Evolutionary conservation across 2,113 vertebrate species (phyloP).

Genomic region (Sialia sialis): DNA sequence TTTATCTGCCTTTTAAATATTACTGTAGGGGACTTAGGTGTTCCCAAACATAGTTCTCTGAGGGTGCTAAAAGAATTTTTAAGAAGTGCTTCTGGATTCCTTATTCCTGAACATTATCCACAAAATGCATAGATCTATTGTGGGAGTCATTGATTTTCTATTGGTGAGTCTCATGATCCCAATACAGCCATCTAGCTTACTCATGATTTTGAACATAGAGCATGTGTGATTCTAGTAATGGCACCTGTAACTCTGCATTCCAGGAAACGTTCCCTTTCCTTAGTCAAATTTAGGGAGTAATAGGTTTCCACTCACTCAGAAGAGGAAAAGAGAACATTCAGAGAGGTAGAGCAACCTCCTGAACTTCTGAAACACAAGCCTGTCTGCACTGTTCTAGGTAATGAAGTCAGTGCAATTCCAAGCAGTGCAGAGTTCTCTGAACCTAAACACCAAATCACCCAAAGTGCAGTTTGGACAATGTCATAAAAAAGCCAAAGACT

Average conservation of each 20-base stretch:
- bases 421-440: not conserved
- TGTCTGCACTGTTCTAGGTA: not conserved
- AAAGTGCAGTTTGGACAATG: not conserved
- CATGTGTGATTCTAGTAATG: not conserved
- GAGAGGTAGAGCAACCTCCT: not conserved
- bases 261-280: not conserved
- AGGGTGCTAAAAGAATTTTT: not conserved
- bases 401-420: not conserved
- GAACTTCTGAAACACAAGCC: not conserved
- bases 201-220: not conserved
- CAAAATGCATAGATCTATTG: not conserved
- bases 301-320: not conserved
- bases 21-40: not conserved
- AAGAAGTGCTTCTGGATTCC: not conserved
- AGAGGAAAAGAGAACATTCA: not conserved
- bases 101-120: not conserved
- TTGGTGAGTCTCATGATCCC: not conserved
- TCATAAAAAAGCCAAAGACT: not conserved
- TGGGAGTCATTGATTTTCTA: not conserved
- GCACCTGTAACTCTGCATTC: not conserved
- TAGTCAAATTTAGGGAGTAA: not conserved
- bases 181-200: not conserved
- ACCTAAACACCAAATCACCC: rapidly evolving
- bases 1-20: conserved; percentile 27
- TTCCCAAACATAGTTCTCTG: not conserved